Evolutionary conservation across 2,888 invertebrate genomes (phyloP), one percentile per base, ranked within the genome.

Genomic region (Drosophila mimetica): DNA sequence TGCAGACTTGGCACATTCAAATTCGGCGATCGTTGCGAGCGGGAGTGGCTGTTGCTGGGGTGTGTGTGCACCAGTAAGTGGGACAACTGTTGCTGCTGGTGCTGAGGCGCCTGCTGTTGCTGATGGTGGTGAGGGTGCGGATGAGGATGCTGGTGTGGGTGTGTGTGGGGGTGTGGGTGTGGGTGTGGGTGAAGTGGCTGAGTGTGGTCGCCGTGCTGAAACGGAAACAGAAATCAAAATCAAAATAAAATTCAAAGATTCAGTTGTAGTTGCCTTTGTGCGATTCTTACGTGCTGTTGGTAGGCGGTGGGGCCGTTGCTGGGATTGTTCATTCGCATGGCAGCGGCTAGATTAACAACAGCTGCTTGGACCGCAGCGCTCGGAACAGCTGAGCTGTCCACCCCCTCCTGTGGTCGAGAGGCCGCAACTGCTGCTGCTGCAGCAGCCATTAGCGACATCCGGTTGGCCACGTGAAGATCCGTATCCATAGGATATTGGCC

Each of bases 301-400:
- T 84, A 60, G n/a, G 60, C 51, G 22, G 60, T 28, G 41, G 71
- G 39, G 37, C 59, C 58, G n/a, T 76, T 82, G 16, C 60, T 59
- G 13, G 86, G 50, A 54, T 76, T 86, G 52, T 93, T 93, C 80
- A 95, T 94, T 72, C 96, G 92, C 95, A 96, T 96, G 1, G 95
- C 96, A 50, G 95, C 95, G 6, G 96, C 96, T 65, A 96, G 92
- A 87, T 95, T 96, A 1, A 95, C 95, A 11, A 95, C 95, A 4
- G 95, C 95, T 7, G 95, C 95, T 89, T 95, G 95, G 4, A 95
- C 95, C 8, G 95, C 95, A 1, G 93, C 93, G 60, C 58, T 86
- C 6, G 72, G 69, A 4, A 70, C 72, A 7, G 73, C 51, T 9
- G 77, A 18, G 1, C 69, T 53, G 72, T 94, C 93, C 1, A 93